A percentile compares a stretch with the other conserved stretches of the same genome.
phyloP scores from a whole-genome alignment of 2,888 invertebrate species.

The Macropis europaea region DNA sequence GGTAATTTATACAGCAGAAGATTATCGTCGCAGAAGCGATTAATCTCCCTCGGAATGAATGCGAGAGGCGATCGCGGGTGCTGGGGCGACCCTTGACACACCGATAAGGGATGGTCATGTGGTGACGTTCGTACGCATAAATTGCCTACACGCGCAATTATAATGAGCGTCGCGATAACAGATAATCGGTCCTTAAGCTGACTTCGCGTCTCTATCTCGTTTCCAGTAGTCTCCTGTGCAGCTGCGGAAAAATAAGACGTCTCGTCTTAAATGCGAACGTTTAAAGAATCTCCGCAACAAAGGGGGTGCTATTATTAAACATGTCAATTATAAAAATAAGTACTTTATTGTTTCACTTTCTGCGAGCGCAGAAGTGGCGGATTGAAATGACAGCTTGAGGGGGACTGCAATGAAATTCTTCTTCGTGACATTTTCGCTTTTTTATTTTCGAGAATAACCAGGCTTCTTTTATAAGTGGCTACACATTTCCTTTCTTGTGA shows the following conservation, averaged over 20 bases:
- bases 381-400: too few relatives aligned
- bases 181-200: constrained; percentile 32
- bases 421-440: too few relatives aligned
- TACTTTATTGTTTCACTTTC: too few relatives aligned
- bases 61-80: constrained; percentile 22
- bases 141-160: constrained; percentile 39
- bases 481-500: too few relatives aligned
- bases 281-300: too few relatives aligned
- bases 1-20: constrained; percentile 40
- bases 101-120: constrained; percentile 39
- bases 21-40: constrained; percentile 46
- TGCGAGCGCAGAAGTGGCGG: too few relatives aligned
- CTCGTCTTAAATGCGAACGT: too few relatives aligned
- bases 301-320: too few relatives aligned
- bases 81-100: constrained; percentile 51
- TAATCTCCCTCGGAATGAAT: constrained; percentile 42
- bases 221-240: not conserved
- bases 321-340: too few relatives aligned
- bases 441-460: too few relatives aligned
- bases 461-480: too few relatives aligned
- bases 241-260: not conserved
- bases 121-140: constrained; percentile 33
- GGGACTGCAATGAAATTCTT: too few relatives aligned
- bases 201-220: constrained; percentile 24
- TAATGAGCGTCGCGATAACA: constrained; percentile 37